Evolutionary conservation across 1,140 invertebrate species (phyloP).

Genomic region (Atta colombica): DNA sequence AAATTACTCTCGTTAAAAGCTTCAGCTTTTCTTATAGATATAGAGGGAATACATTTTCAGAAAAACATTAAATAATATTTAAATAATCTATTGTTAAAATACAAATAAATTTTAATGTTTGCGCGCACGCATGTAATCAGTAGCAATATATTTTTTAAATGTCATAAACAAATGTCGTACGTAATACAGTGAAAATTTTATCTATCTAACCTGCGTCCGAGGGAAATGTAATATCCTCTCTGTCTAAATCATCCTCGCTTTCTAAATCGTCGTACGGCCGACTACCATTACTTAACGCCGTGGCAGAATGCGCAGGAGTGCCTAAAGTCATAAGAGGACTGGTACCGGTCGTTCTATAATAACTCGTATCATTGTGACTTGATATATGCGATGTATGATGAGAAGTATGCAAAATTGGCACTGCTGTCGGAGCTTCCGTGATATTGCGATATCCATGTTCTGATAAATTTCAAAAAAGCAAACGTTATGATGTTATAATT

Average conservation of each 20-base stretch:
- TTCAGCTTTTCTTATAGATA: constrained; percentile 4
- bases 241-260: constrained; percentile 95
- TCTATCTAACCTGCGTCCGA: constrained; percentile 89
- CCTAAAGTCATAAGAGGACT: constrained; percentile 87
- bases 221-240: constrained; percentile 95
- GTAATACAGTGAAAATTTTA: not conserved
- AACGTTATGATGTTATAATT: not conserved
- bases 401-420: constrained; percentile 81
- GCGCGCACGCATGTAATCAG: not conserved
- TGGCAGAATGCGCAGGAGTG: constrained; percentile 85
- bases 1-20: not conserved
- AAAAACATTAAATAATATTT: not conserved
- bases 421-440: constrained; percentile 80
- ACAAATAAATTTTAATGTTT: not conserved
- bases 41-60: not conserved
- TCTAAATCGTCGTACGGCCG: constrained; percentile 94
- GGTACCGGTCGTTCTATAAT: constrained; percentile 85
- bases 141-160: not conserved
- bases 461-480: constrained; percentile 45
- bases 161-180: not conserved
- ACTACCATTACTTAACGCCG: constrained; percentile 88
- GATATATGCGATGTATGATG: constrained; percentile 82
- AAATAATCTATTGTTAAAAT: constrained; percentile 21
- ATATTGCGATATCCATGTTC: constrained; percentile 84
- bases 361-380: constrained; percentile 81